A percentile compares a stretch with the other conserved stretches of the same genome.
Conservation (phyloP, 2,797 vertebrate genomes). For the Bufotes viridis region DNA sequence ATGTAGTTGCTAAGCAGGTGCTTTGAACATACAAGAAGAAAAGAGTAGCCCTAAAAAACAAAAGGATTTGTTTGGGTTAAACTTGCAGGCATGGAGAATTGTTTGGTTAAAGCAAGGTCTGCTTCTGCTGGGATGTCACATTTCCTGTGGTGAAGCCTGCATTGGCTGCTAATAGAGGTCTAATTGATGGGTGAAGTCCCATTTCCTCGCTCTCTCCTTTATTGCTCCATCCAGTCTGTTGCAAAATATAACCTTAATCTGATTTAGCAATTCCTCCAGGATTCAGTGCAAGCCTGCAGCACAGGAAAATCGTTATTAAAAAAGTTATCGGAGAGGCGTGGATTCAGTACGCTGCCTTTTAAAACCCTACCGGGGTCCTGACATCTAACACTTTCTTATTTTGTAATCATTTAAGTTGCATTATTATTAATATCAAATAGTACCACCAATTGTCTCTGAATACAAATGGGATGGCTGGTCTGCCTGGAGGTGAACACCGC, state of each 20-base stretch:
- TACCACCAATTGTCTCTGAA: conserved; percentile 60
- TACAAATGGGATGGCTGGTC: conserved; percentile 58
- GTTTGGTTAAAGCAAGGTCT: conserved; percentile 83
- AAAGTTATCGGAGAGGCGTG: conserved; percentile 92
- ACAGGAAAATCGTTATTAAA: conserved; percentile 95
- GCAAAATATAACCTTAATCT: conserved; percentile 99
- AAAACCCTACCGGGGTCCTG: conserved; percentile 67
- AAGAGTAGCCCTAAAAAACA: conserved; percentile 66
- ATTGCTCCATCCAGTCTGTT: conserved; percentile 98
- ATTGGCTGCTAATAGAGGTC: conserved; percentile 99
- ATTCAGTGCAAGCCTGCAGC: conserved; percentile 91
- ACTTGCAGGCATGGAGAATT: conserved; percentile 87
- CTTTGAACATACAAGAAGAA: conserved; percentile 57
- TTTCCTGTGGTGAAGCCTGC: conserved; percentile 97
- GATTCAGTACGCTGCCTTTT: conserved; percentile 79
- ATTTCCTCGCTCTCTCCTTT: conserved; percentile 97
- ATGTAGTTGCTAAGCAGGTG: conserved; percentile 73
- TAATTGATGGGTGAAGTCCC: conserved; percentile 99
- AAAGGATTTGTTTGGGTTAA: conserved; percentile 75
- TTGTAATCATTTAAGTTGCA: conserved; percentile 65
- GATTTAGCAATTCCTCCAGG: conserved; percentile 98
- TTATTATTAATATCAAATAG: conserved; percentile 71
- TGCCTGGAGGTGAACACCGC: conserved; percentile 43
- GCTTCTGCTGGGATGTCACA: conserved; percentile 80
- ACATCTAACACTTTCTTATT: conserved; percentile 73